Evolutionary conservation across 92 coral and sea anemone genomes (phyloP), one percentile per base, ranked within the genome.

Genomic region (Desmophyllum pertusum): DNA sequence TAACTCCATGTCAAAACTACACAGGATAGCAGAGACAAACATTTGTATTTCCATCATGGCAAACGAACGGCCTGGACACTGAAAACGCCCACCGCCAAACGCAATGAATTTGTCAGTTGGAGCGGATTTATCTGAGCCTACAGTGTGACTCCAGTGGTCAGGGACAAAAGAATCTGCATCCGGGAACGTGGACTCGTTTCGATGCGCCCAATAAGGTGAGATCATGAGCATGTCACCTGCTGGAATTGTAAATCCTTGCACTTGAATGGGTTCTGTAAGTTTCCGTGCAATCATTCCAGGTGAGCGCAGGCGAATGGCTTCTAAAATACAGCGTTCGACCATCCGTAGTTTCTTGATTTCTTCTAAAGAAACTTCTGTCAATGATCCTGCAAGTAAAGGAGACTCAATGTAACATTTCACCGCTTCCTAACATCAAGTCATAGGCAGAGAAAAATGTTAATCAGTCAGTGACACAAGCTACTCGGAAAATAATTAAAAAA

Each of bases 41-140:
- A 88, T 69, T 77, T 88, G 87, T 10, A 88, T 83, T 75, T 88
- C 91, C 91, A 88, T 77, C 91, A 88, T 76, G 42, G 91, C 91
- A 83, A 88, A 88, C 75, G 64, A 61, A 23, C 91, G 91, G 41
- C 91, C 91, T 2, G 91, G 91, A 17, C 91, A 88, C 38, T 83
- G 91, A 83, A 82, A 88, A 25, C 91, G 83, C 43, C 88, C 91
- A 9, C 91, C 88, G 15, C 91, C 91, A 59, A 88, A 88, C 43
- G 91, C 91, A 53, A 88, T 69, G 68, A 88, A 83, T 39, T 69
- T 88, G n/a, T 88, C 88, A 4, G 64, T 42, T 33, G 66, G 41
- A n/a, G 75, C 19, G 36, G 77, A 1, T 83, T 63, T 88, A 42
- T 83, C 88, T 76, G 80, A 36, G 80, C 50, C 48, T 33, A 41